Conservation (phyloP, 2,113 vertebrate genomes). For the Oncorhynchus gorbuscha region DNA sequence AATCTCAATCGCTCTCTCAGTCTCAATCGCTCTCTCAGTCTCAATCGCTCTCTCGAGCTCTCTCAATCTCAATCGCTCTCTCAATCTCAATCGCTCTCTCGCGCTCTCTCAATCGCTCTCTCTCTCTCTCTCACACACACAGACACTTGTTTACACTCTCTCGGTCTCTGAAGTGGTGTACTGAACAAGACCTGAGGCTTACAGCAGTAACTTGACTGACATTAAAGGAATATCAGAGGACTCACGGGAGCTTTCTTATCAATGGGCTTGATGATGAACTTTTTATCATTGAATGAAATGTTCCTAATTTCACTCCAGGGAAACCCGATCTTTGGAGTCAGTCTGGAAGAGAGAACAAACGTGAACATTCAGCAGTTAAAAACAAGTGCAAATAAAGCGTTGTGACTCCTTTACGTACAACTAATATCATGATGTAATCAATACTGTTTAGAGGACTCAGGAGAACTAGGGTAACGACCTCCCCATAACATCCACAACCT, state of each 20-base stretch:
- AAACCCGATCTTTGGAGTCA: conserved; percentile 96
- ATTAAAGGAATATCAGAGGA: conserved; percentile 30
- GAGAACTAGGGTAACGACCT: conserved; percentile 42
- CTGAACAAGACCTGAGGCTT: too few relatives aligned
- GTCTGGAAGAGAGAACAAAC: conserved; percentile 64
- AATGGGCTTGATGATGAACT: conserved; percentile 96
- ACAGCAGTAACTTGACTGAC: neutral
- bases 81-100: too few relatives aligned
- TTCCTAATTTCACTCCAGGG: conserved; percentile 98
- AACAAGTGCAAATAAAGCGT: neutral
- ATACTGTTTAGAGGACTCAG: conserved; percentile 2
- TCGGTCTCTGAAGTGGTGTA: too few relatives aligned
- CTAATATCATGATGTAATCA: neutral
- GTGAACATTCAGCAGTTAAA: neutral
- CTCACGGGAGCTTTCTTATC: conserved; percentile 96
- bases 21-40: too few relatives aligned
- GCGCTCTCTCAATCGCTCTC: too few relatives aligned
- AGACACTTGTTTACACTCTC: too few relatives aligned
- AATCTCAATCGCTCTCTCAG: too few relatives aligned
- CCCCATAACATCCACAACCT: conserved; percentile 30
- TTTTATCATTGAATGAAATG: conserved; percentile 96
- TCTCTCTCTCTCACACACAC: too few relatives aligned
- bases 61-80: too few relatives aligned
- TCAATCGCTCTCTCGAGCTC: too few relatives aligned
- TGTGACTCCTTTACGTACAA: neutral